Evolutionary conservation across 2,113 vertebrate genomes (phyloP).

Genomic region (Dissostichus mawsoni): DNA sequence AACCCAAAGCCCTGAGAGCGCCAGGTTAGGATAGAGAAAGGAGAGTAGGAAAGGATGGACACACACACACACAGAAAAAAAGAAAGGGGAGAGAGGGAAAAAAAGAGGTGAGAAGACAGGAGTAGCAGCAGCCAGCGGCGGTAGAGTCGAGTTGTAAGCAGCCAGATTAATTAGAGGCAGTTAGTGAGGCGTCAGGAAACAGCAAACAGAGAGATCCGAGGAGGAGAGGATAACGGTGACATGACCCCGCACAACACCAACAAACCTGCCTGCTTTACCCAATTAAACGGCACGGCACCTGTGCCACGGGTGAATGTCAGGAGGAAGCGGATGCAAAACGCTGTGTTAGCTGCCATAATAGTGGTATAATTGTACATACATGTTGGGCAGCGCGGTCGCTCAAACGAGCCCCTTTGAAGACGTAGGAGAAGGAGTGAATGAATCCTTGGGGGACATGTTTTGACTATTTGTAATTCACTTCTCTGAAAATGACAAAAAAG

Average conservation of each 20-base stretch:
- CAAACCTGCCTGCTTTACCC: slow-evolving; percentile 70
- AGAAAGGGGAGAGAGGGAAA: slow-evolving; percentile 40
- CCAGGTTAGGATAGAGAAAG: slow-evolving; percentile 60
- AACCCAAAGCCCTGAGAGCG: slow-evolving; percentile 88
- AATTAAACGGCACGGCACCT: slow-evolving; percentile 68
- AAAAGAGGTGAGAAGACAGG: slow-evolving; percentile 65
- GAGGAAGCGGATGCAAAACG: slow-evolving; percentile 59
- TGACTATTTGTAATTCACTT: slow-evolving; percentile 46
- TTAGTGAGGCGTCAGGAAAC: slow-evolving; percentile 76
- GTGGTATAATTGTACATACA: slow-evolving; percentile 65
- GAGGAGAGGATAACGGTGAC: slow-evolving; percentile 63
- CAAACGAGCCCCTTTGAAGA: slow-evolving; percentile 46
- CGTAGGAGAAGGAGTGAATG: slow-evolving; percentile 22
- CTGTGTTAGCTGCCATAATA: slow-evolving; percentile 57
- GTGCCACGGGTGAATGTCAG: slow-evolving; percentile 65
- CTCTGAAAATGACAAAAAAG: slow-evolving; percentile 30
- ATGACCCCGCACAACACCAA: slow-evolving; percentile 65
- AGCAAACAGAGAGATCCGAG: slow-evolving; percentile 70
- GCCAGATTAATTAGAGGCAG: slow-evolving; percentile 78
- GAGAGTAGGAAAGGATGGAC: slow-evolving; percentile 35
- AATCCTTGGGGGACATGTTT: slow-evolving; percentile 14
- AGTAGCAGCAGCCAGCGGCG: slow-evolving; percentile 44
- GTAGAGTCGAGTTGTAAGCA: slow-evolving; percentile 69
- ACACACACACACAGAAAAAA: slow-evolving; percentile 29
- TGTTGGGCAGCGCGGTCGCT: slow-evolving; percentile 15